phyloP scores from a whole-genome alignment of 2,888 invertebrate species.

The Esperia sulphurella region DNA sequence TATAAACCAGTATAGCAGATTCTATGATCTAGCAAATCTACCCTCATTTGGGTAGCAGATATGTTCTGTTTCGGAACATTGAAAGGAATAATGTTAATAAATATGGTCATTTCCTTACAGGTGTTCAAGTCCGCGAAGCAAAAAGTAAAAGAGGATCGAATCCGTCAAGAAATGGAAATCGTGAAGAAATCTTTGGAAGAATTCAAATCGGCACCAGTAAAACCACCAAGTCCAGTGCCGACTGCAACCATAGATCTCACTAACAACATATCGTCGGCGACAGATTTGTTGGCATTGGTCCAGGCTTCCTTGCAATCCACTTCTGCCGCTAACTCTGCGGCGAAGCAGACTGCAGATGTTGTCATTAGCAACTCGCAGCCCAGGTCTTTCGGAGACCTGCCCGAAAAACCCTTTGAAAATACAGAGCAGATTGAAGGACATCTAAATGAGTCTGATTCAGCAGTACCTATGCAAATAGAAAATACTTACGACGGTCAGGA shows the following conservation, averaged over 20 bases:
- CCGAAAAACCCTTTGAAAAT: conserved; percentile 21
- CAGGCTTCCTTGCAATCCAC: conserved; percentile 58
- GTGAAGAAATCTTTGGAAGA: conserved; percentile 67
- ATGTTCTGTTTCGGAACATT: background rate
- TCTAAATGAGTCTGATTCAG: background rate
- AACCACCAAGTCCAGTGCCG: conserved; percentile 14
- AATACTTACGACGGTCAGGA: background rate
- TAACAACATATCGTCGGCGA: conserved; percentile 49
- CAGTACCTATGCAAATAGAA: background rate
- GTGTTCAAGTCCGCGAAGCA: conserved; percentile 86
- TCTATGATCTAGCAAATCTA: too few species aligned
- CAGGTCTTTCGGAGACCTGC: conserved; percentile 58
- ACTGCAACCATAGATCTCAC: conserved; percentile 21
- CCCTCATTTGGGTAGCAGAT: too few species aligned
- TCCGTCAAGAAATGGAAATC: conserved; percentile 79
- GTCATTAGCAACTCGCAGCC: conserved; percentile 48
- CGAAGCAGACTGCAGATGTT: conserved; percentile 29
- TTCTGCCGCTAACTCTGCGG: conserved; percentile 19
- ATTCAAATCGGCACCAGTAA: conserved; percentile 27
- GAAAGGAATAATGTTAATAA: too few species aligned
- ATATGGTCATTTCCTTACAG: conserved; percentile 31
- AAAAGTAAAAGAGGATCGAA: conserved; percentile 83
- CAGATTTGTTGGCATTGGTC: conserved; percentile 57
- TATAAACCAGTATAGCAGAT: too few species aligned
- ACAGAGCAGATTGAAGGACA: background rate